Base-by-base conservation (phyloP, 2,888 invertebrate species). In the Abrostola triplasia region DNA sequence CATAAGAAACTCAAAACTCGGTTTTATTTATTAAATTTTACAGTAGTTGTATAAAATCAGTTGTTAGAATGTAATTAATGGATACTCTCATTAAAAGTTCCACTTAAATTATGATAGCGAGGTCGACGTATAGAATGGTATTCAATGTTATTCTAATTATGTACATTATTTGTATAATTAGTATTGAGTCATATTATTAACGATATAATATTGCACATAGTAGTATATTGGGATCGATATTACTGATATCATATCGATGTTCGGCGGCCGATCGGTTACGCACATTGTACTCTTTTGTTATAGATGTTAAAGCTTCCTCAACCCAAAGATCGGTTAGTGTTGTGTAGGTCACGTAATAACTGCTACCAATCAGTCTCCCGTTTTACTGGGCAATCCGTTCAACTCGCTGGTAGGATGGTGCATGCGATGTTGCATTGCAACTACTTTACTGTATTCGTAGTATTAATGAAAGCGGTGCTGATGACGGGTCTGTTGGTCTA, bases 291-390 rank as follows among this genome's bases (percentile, higher is more conserved):
- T 76, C 74, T 82, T 84, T 85, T 82, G 82, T 88, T 87, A 77
- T 88, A 86, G 75, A 78, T 69, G 68, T 70, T 83, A 81, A 81
- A 83, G 84, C 84, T 88, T 88, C 82, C 85, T 88, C 87, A 89
- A 88, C 90, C 93, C 93, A 93, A 92, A 93, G 91, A 91, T 90
- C 89, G 85, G 87, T 85, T 86, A 82, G 82, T 84, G 79, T 82
- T 79, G 62, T 79, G 81, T 72, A 75, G 70, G 73, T 66, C 66
- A 76, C 57, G 52, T 61, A 64, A 70, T 62, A 56, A 63, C 76
- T 76, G 70, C 72, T 76, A 72, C 66, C 71, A 49, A 71, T 62
- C 69, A 70, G 41, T 64, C 59, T 58, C n/a, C 40, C 44, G 40
- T 50, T 62, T 49, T 57, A 56, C 59, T 72, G 70, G 73, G 65